Evolutionary conservation across 2,888 invertebrate genomes (phyloP), one percentile per base, ranked within the genome.

Genomic region (Caenorhabditis sp.): DNA sequence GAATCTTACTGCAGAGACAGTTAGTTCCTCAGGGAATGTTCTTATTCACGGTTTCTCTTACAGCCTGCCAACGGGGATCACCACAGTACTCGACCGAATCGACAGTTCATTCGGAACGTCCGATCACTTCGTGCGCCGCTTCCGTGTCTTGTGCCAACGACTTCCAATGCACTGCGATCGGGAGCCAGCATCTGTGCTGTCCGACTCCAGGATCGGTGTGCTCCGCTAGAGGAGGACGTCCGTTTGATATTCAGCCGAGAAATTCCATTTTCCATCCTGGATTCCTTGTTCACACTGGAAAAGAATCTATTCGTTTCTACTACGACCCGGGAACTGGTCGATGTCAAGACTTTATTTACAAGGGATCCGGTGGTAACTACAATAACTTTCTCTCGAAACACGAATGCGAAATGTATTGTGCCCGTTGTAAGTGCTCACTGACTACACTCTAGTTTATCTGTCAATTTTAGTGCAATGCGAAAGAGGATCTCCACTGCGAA

Each of bases 321-420:
- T 85, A 85, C 65, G 83, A 85, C 59, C 76, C 82, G 8, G 59
- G 59, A 20, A 73, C 63, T 11, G 83, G 82, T 39, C 43, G 82
- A 52, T 82, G 82, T 41, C 78, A 79, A 46, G 80, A 82, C 45
- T 82, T 82, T 37, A 65, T 82, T 7, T 82, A 80, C 59, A 78
- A 78, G 56, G 86, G 86, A 15, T 78, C 83, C 26, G 85, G 85
- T 13, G 86, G 86, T 27, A 86, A 86, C 43, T 85, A 76, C 73
- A 86, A 86, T 65, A 86, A 84, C 37, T 86, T 86, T 53, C 61
- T 81, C 35, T 84, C 85, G 11, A 79, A 82, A 39, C 77, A 81
- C 43, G 86, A 86, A 37, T 86, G 86, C 58, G 84, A 82, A 55
- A 81, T 82, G 75, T 85, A 78, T 61, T 86, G 86, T 72, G 66